A percentile compares a stretch with the other conserved stretches of the same genome.
phyloP scores from a whole-genome alignment of 2,797 vertebrate genomes.

The Galagoides demidoff region DNA sequence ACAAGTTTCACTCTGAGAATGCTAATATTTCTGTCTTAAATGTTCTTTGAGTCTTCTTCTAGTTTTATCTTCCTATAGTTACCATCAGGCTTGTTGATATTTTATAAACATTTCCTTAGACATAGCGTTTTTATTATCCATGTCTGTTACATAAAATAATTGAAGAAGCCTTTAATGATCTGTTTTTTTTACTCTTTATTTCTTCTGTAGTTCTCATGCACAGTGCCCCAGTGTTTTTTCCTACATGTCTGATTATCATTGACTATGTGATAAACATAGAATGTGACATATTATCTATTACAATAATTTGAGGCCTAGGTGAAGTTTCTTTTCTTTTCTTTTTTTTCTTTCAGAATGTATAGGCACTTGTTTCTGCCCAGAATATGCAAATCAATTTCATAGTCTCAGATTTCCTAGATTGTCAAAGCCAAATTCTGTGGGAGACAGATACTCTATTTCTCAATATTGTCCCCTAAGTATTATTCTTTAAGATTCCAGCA shows the following conservation, averaged over 20 bases:
- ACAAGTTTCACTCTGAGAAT: background rate
- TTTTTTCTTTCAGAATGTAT: background rate
- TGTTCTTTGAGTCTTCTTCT: background rate
- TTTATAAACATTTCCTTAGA: background rate
- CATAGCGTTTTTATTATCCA: background rate
- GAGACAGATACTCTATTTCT: background rate
- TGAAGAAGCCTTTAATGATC: background rate
- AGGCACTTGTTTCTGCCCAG: background rate
- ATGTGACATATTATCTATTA: background rate
- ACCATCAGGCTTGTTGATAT: background rate
- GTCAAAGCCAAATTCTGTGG: background rate
- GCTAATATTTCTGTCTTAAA: background rate
- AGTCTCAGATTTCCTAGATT: background rate
- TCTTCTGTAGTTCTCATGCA: background rate
- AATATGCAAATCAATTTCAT: background rate
- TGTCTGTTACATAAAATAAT: background rate
- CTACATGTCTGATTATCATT: background rate
- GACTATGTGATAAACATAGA: background rate
- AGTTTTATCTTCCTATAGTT: background rate
- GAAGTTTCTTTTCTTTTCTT: background rate
- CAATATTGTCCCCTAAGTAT: background rate
- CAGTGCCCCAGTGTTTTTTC: background rate
- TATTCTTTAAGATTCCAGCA: background rate
- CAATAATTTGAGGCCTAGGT: background rate
- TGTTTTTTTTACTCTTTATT: background rate